Evolutionary conservation across 2,888 invertebrate species (phyloP), one percentile per base, ranked within the genome.

Genomic region (Frankliniella intonsa): DNA sequence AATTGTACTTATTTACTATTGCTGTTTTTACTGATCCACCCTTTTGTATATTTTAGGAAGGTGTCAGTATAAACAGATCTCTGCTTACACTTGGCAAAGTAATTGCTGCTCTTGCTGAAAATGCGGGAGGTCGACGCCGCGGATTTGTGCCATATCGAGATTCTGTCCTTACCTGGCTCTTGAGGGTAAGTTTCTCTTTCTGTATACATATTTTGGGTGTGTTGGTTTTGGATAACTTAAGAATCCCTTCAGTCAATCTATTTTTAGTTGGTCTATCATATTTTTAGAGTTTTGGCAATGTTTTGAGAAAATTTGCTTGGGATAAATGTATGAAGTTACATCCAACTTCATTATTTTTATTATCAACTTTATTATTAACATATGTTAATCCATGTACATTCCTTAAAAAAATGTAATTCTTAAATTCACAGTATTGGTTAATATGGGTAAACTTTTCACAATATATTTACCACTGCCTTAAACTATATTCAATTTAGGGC

Each of bases 71-170:
- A 84, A 94, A 94, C 86, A 92, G 93, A 85, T 94, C 94, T 8
- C 88, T 95, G 82, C 88, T 94, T 82, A 94, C 94, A 0, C 88
- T 95, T 84, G 94, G 95, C 62, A 95, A 94, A 88, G 95, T 95
- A 11, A 95, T 95, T 85, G 92, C 92, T 0, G 91, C 93, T 10
- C 88, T 95, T 62, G 92, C 94, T 2, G 94, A 94, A 84, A 89
- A 86, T 83, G 69, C 69, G 8, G 69, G 22, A 12, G 90, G 89
- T 83, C 86, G 87, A 51, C 89, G 89, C 85, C 89, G 89, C 81
- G 86, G 88, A 55, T 94, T 93, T 88, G 92, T 94, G 17, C 95
- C 95, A 0, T 95, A 95, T 87, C 89, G 95, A 82, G 95, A 95
- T 85, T 95, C 94, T 79, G 92, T 94, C 17, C 90, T 95, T 76